Percentiles rank a stretch among this genome's conserved stretches.
These are phyloP conservation scores for Drosophila tani DNA, from an alignment of 1,140 invertebrate species.

Conservation along the genomic window DNA sequence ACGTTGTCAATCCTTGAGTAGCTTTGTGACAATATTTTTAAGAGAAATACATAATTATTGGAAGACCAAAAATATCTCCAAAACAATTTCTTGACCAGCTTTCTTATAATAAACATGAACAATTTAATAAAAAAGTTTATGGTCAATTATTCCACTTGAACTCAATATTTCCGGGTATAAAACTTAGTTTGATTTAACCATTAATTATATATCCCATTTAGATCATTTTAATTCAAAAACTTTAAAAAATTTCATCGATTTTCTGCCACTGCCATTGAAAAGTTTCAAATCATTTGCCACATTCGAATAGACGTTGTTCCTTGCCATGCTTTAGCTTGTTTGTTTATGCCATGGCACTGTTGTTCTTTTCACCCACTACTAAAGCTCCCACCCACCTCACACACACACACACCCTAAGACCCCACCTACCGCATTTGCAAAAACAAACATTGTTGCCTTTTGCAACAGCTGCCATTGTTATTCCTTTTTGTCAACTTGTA, in stretches of 20 bases:
- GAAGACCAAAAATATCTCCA: no score
- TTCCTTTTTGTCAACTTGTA: conserved; percentile 72
- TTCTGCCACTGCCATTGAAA: conserved; percentile 31
- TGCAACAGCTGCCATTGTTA: conserved; percentile 79
- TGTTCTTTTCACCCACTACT: conserved; percentile 39
- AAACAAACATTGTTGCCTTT: conserved; percentile 67
- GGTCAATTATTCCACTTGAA: no score
- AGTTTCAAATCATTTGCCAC: conserved; percentile 53
- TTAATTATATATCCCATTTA: background rate
- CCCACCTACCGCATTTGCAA: conserved; percentile 2
- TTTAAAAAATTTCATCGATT: background rate
- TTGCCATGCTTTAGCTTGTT: conserved; percentile 45
- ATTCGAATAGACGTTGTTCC: conserved; percentile 57
- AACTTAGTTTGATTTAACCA: background rate
- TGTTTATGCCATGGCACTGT: conserved; percentile 62
- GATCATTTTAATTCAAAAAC: background rate
- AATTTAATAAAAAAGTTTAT: no score
- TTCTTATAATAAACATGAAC: no score
- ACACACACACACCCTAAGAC: background rate
- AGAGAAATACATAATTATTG: no score
- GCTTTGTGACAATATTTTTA: no score
- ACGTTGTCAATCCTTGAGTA: no score
- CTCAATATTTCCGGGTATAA: no score
- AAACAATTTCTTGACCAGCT: no score
- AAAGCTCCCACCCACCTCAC: background rate